Base-by-base conservation (phyloP, 1,140 invertebrate species). In the Drosophila gunungcola region DNA sequence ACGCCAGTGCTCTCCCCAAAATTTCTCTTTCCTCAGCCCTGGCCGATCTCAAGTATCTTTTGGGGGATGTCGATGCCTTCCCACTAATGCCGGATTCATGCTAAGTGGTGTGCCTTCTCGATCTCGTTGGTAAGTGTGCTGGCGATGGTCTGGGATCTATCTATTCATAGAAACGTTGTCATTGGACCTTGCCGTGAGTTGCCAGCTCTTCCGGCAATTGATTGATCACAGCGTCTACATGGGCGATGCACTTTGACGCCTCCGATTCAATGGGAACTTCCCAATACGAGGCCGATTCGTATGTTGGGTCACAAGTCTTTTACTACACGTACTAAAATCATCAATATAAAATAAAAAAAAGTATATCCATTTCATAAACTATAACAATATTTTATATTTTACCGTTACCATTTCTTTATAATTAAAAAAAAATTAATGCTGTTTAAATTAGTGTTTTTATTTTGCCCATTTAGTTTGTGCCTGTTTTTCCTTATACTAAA, bases 191-290 rank as follows among this genome's bases (percentile, higher is more conserved):
- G 83, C 73, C 73, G 60, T 38, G 54, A 52, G 43, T 51, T 82
- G 78, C 74, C 79, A 48, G 62, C 69, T 89, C 84, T 88, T 88
- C 84, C 84, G 84, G 72, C 76, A 84, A 84, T 68, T 89, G 84
- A 88, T 88, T 67, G 88, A 88, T 88, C 69, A 55, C 80, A 36
- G 46, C 55, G 38, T 45, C 41, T 43, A 39, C 53, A 10, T 11
- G 61, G 36, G 61, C 65, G 79, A 83, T 81, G 79, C 75, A 83
- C 75, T 76, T 73, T 83, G 76, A 78, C 69, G 81, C 82, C 74
- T 54, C 58, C 43, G 29, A 51, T 34, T 34, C 29, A 16, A 46
- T 48, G 45, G 11, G 63, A 75, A 72, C 32, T n/a, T 36, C 52
- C 36, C 43, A n/a, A 38, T 45, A 3, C 11, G 36, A 1, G 36